phyloP scores from a whole-genome alignment of 2,888 invertebrate genomes.

The Xanthorhoe designata region DNA sequence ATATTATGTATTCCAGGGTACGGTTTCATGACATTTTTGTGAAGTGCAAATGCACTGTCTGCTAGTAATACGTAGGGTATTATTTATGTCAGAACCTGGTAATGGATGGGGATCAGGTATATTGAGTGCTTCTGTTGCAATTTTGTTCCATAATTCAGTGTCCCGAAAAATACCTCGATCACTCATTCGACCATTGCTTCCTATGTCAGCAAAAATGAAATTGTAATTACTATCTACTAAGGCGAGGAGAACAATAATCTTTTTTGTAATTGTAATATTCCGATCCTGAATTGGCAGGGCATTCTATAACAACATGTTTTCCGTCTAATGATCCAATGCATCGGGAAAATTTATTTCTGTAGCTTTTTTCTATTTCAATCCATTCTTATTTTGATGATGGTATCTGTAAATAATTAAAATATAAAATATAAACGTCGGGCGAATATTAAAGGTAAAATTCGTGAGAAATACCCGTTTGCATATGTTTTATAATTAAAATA shows the following conservation, averaged over 20 bases:
- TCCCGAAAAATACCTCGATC: slow-evolving; percentile 17
- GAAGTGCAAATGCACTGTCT: slow-evolving; percentile 13
- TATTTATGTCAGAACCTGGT: not conserved
- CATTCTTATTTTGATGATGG: no score
- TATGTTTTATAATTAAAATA: slow-evolving; percentile 3
- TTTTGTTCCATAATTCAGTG: slow-evolving; percentile 5
- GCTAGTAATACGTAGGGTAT: slow-evolving; percentile 15
- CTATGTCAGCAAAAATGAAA: slow-evolving; percentile 19
- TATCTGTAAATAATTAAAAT: no score
- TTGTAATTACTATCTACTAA: slow-evolving; percentile 13
- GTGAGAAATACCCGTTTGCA: no score
- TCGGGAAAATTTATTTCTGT: slow-evolving; percentile 37
- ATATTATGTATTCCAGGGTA: slow-evolving; percentile 12
- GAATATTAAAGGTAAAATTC: no score
- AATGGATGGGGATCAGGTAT: slow-evolving; percentile 12
- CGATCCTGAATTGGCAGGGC: slow-evolving; percentile 32
- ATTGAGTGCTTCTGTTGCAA: slow-evolving; percentile 5
- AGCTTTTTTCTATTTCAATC: slow-evolving; percentile 36
- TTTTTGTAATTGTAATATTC: slow-evolving; percentile 10
- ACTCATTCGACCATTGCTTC: slow-evolving; percentile 9
- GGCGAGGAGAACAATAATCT: slow-evolving; percentile 15
- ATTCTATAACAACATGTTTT: slow-evolving; percentile 49
- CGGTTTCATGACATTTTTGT: slow-evolving; percentile 8
- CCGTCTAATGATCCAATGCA: slow-evolving; percentile 48
- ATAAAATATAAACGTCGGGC: no score